Evolutionary conservation across 2,888 invertebrate genomes (phyloP), one percentile per base, ranked within the genome.

Genomic region (Rhagium mordax): DNA sequence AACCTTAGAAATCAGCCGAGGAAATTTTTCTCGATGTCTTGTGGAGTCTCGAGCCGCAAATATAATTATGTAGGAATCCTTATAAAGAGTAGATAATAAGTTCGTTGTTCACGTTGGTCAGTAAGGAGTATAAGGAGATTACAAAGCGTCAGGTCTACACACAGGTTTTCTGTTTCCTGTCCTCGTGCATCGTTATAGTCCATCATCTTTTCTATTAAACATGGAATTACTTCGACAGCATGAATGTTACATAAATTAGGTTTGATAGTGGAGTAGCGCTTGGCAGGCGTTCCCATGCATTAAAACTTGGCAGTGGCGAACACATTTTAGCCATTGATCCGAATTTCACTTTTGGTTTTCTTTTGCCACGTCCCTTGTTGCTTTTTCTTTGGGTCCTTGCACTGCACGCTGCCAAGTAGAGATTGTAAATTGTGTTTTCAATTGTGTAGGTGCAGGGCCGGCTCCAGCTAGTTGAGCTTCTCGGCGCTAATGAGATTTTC

Each of bases 81-180:
- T 55, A 55, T 55, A 55, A 13, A 55, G 55, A 21, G 3, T 55
- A 20, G 55, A 55, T 55, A 21, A 21, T 55, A 55, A 24, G 55
- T 55, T 55, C 24, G 55, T 55, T 24, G 21, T 55, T 20, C 55
- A 55, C 55, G 24, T 24, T n/a, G 55, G n/a, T 7, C 24, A n/a
- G 20, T 55, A 55, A 55, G 55, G 55, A 55, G 24, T 20, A 55
- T 55, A 55, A 33, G 33, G 33, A 24, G 55, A 55, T 55, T 55
- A 55, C 24, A 55, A 55, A 55, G n/a, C 55, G 13, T 13, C 55
- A 24, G 3, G 55, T n/a, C 55, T 24, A 24, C 20, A 24, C n/a
- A 24, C 55, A 55, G 55, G 55, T 55, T 55, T 55, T 20, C 20
- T 18, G 53, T 20, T 53, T 20, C 33, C 33, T 33, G 33, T 33